These are phyloP conservation scores for Podarcis siculus DNA, from an alignment of 2,797 vertebrate genomes.

Conservation along the genomic window DNA sequence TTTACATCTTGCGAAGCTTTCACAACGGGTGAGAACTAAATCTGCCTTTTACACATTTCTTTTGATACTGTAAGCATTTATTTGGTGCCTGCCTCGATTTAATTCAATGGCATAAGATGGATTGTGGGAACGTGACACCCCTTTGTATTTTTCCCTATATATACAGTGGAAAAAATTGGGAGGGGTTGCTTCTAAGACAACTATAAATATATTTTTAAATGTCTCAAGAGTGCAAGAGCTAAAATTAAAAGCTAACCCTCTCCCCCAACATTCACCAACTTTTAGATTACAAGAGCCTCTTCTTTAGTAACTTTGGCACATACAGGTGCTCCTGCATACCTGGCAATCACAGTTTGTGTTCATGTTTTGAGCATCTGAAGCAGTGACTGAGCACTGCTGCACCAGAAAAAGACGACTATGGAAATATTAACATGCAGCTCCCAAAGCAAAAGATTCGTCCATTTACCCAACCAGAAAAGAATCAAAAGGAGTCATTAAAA, in stretches of 20 bases:
- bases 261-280: not conserved
- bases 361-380: not conserved
- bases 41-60: not conserved
- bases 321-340: not conserved
- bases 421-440: not conserved
- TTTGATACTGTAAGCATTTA: not conserved
- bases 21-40: not conserved
- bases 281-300: constrained; percentile 23
- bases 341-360: not conserved
- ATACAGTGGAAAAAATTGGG: not conserved
- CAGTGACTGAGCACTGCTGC: constrained; percentile 12
- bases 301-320: not conserved
- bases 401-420: not conserved
- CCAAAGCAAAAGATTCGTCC: not conserved
- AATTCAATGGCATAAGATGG: not conserved
- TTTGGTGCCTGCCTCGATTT: not conserved
- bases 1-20: not conserved
- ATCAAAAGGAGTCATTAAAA: not conserved
- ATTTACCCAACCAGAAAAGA: constrained; percentile 2
- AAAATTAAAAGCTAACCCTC: not conserved
- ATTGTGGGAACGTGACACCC: not conserved
- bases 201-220: not conserved
- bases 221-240: not conserved
- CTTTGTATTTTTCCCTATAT: not conserved
- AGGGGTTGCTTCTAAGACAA: not conserved